Conservation (phyloP, 2,113 vertebrate genomes). For the Brienomyrus brachyistius region DNA sequence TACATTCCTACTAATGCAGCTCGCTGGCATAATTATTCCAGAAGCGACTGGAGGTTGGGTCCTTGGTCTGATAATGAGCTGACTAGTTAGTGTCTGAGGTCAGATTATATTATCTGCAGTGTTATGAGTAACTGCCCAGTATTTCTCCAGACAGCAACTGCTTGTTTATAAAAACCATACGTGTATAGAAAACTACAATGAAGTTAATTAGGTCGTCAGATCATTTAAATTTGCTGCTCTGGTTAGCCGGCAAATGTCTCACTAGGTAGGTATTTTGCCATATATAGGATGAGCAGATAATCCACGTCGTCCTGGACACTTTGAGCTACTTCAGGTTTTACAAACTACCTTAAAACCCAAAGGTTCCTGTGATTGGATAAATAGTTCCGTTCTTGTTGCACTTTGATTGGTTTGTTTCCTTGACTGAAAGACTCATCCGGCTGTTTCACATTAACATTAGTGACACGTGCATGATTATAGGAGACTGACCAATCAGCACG, state of each 20-base stretch:
- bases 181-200: neutral
- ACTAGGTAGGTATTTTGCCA: neutral
- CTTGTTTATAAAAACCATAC: neutral
- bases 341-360: neutral
- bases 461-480: neutral
- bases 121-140: neutral
- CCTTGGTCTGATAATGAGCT: neutral
- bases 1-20: neutral
- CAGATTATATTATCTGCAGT: neutral
- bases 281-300: neutral
- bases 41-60: neutral
- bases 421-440: neutral
- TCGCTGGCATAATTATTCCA: neutral
- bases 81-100: neutral
- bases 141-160: neutral
- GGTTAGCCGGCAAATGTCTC: neutral
- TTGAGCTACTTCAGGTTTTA: neutral
- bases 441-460: neutral
- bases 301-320: neutral
- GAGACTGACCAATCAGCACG: neutral
- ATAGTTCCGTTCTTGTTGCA: too few species aligned
- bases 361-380: neutral
- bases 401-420: too few species aligned
- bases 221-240: neutral
- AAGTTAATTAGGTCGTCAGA: neutral